Evolutionary conservation across 2,888 invertebrate species (phyloP).

Genomic region (Cantharis lateralis): DNA sequence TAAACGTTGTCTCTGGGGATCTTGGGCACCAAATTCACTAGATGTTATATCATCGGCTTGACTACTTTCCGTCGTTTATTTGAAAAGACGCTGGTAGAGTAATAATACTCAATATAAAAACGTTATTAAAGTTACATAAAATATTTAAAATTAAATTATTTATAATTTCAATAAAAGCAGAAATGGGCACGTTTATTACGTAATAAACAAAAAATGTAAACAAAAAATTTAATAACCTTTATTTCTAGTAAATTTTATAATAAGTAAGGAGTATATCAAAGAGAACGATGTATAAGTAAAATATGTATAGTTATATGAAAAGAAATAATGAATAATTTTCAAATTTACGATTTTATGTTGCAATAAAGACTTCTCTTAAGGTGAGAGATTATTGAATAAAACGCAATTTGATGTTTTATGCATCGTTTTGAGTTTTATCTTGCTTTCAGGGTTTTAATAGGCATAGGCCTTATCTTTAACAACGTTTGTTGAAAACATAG

Average conservation of each 20-base stretch:
- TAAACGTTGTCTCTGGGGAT: background rate
- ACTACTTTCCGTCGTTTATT: background rate
- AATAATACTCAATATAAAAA: background rate
- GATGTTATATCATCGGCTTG: background rate
- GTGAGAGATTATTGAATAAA: background rate
- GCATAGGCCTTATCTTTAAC: background rate
- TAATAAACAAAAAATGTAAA: background rate
- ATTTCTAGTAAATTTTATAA: background rate
- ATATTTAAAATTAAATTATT: background rate
- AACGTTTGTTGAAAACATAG: background rate
- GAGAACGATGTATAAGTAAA: background rate
- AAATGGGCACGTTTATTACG: background rate
- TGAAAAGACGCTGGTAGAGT: background rate
- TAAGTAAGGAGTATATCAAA: background rate
- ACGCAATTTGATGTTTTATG: background rate
- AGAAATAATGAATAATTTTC: background rate
- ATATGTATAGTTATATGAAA: background rate
- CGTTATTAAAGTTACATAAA: background rate
- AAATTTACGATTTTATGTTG: background rate
- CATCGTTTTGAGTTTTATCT: background rate
- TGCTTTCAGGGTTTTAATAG: background rate
- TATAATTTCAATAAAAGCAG: background rate
- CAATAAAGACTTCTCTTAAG: background rate
- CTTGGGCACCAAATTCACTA: background rate
- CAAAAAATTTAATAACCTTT: background rate